Evolutionary conservation across 2,797 vertebrate genomes (phyloP).

Genomic region (Mus spretus): DNA sequence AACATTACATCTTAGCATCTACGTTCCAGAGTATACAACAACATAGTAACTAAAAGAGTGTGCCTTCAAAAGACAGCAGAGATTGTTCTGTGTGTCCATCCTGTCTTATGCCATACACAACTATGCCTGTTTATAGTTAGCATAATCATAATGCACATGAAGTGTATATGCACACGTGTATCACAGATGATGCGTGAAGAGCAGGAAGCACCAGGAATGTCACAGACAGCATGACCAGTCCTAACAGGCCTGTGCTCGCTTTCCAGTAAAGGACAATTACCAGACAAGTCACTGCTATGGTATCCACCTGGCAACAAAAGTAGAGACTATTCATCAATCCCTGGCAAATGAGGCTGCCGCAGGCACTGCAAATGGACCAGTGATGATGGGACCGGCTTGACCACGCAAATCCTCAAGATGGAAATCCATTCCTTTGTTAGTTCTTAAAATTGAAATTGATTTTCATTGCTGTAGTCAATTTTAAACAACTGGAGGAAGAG

Average conservation of each 20-base stretch:
- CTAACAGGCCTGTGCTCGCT: not conserved
- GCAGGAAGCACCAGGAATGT: not conserved
- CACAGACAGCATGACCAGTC: not conserved
- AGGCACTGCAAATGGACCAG: not conserved
- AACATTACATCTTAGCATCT: not conserved
- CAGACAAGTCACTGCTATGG: not conserved
- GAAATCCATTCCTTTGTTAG: slow-evolving; percentile 65
- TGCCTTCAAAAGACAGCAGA: not conserved
- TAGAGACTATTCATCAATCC: not conserved
- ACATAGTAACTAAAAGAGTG: not conserved
- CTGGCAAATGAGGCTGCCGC: not conserved
- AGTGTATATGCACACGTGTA: not conserved
- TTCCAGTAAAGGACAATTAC: not conserved
- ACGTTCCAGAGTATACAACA: not conserved
- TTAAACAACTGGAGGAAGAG: slow-evolving; percentile 60
- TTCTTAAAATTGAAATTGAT: slow-evolving; percentile 74
- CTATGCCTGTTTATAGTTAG: not conserved
- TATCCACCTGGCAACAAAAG: not conserved
- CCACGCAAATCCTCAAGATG: not conserved
- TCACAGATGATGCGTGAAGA: not conserved
- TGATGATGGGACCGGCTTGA: not conserved
- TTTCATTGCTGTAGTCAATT: slow-evolving; percentile 61
- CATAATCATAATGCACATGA: not conserved
- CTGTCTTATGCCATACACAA: too few species aligned
- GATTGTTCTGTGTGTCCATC: not conserved